These are phyloP conservation scores for Zaprionus davidi DNA, from an alignment of 1,140 invertebrate genomes.

Conservation along the genomic window DNA sequence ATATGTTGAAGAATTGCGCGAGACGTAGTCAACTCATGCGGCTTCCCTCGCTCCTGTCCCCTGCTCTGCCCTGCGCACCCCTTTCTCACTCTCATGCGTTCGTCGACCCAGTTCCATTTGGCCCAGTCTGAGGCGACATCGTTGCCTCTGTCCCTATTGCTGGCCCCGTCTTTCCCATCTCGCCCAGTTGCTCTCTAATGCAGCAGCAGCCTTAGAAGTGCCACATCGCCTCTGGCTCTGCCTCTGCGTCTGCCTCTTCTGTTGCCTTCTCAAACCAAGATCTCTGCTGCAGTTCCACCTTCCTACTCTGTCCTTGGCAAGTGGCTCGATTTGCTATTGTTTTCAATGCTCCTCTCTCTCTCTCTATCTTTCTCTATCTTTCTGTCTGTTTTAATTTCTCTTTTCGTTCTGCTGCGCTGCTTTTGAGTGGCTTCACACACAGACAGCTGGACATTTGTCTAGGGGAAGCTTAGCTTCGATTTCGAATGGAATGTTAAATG, in stretches of 20 bases:
- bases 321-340: constrained; percentile 22
- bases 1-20: constrained; percentile 71
- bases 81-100: constrained; percentile 26
- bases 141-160: constrained; percentile 1
- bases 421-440: constrained; percentile 53
- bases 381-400: constrained; percentile 11
- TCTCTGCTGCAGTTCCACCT: constrained; percentile 12
- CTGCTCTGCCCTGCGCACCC: neutral
- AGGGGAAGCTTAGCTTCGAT: neutral
- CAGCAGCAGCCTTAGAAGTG: constrained; percentile 72
- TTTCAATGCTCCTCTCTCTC: constrained; percentile 21
- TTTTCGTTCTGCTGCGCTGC: constrained; percentile 19
- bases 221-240: constrained; percentile 23
- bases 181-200: constrained; percentile 47
- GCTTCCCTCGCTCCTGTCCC: constrained; percentile 41
- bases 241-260: no score
- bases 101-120: constrained; percentile 71
- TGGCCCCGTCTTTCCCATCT: neutral
- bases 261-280: neutral
- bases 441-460: neutral
- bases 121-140: constrained; percentile 28
- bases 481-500: neutral
- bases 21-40: constrained; percentile 48
- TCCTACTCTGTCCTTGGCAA: constrained; percentile 9
- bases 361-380: neutral